These are phyloP conservation scores for Hycleus cichorii DNA, from an alignment of 1,140 invertebrate species.

Conservation along the genomic window DNA sequence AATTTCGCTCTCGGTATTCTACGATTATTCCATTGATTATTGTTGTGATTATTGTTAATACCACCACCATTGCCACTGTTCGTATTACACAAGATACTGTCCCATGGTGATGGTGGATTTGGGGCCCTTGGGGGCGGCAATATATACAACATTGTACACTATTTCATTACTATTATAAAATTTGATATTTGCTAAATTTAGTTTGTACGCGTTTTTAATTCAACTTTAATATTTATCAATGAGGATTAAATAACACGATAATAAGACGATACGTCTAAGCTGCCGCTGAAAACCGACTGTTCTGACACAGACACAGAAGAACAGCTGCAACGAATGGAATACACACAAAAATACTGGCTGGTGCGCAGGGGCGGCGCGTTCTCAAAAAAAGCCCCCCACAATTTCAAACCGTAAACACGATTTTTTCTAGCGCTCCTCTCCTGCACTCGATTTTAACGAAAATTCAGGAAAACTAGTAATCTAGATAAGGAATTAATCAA, in stretches of 20 bases:
- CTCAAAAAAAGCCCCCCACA: constrained; percentile 2
- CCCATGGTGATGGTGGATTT: constrained; percentile 47
- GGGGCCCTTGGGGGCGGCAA: constrained; percentile 44
- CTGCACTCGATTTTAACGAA: neutral
- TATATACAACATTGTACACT: constrained; percentile 41
- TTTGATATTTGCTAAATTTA: too few relatives aligned
- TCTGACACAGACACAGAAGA: neutral
- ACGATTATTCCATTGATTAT: neutral
- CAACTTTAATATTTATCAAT: too few relatives aligned
- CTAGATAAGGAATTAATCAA: too few relatives aligned
- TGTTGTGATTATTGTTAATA: neutral
- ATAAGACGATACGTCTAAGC: neutral
- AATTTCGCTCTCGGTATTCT: too few relatives aligned
- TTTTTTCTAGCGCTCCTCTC: neutral
- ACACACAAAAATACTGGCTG: neutral
- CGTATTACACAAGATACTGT: constrained; percentile 28
- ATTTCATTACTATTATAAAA: neutral
- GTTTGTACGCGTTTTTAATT: neutral
- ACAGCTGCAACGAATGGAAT: constrained; percentile 5
- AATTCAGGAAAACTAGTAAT: too few relatives aligned
- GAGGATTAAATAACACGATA: too few relatives aligned
- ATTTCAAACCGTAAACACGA: neutral
- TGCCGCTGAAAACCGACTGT: constrained; percentile 17
- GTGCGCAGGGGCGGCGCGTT: neutral
- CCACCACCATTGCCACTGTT: neutral